Percentiles rank a stretch among this genome's conserved stretches.
Evolutionary conservation across 2,113 vertebrate genomes (phyloP).

Genomic region (Megaceryle maxima): DNA sequence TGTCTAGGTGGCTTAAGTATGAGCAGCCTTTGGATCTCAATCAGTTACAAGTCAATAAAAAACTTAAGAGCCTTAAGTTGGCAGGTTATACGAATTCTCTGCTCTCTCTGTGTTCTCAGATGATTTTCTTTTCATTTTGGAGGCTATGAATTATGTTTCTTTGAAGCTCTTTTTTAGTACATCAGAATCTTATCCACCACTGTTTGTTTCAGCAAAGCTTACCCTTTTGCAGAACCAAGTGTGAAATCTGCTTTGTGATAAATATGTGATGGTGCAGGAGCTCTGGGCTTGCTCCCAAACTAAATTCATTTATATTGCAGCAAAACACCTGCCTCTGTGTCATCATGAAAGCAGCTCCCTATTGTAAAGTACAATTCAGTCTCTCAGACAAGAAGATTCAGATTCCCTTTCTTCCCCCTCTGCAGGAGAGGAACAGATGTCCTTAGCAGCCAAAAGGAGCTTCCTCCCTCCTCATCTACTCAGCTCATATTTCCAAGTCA

Average conservation of each 20-base stretch:
- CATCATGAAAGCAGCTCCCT: background rate
- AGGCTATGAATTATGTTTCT: background rate
- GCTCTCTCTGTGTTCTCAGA: background rate
- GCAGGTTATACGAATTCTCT: background rate
- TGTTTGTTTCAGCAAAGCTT: background rate
- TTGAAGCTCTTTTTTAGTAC: background rate
- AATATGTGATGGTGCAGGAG: background rate
- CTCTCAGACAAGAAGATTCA: constrained; percentile 2
- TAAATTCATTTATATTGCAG: background rate
- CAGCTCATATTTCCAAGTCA: background rate
- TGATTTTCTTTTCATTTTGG: background rate
- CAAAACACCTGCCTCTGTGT: constrained; percentile 38
- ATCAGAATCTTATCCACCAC: background rate
- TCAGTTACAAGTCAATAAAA: background rate
- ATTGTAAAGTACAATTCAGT: background rate
- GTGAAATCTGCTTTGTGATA: constrained; percentile 34
- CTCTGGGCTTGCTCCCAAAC: constrained; percentile 5
- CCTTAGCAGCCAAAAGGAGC: background rate
- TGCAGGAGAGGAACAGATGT: constrained; percentile 13
- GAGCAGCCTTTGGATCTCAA: background rate
- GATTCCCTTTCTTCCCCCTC: background rate
- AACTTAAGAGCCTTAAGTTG: background rate
- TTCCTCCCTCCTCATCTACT: background rate
- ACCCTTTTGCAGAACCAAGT: background rate
- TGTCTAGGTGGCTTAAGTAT: background rate